phyloP scores from a whole-genome alignment of 2,888 invertebrate genomes.

The Perizoma affinitatum region DNA sequence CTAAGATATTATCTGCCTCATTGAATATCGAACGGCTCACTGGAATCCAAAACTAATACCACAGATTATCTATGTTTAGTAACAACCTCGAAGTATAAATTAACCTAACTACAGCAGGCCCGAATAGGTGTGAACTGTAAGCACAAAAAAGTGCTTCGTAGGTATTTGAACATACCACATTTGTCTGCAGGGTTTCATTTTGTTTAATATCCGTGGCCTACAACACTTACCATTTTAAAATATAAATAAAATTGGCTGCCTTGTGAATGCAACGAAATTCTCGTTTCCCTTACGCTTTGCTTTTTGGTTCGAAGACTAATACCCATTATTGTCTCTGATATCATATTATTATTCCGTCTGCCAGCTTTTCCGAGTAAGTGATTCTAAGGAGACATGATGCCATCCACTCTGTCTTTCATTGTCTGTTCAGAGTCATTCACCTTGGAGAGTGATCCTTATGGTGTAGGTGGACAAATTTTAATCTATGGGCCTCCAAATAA shows the following conservation, averaged over 20 bases:
- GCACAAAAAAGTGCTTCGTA: too few species aligned
- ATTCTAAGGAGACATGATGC: conserved; percentile 28
- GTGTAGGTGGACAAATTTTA: conserved; percentile 22
- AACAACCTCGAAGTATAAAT: conserved; percentile 5
- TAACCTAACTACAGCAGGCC: neutral
- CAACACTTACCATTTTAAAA: too few species aligned
- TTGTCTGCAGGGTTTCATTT: too few species aligned
- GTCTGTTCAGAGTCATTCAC: conserved; percentile 47
- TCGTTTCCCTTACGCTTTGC: neutral
- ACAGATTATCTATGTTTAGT: conserved; percentile 14
- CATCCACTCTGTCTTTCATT: conserved; percentile 33
- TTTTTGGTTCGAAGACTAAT: conserved; percentile 32
- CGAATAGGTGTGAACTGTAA: too few species aligned
- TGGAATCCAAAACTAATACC: conserved; percentile 27
- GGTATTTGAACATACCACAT: too few species aligned
- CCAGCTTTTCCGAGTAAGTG: conserved; percentile 46
- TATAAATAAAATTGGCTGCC: too few species aligned
- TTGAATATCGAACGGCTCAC: conserved; percentile 40
- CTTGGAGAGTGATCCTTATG: conserved; percentile 33
- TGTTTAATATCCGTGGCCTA: too few species aligned
- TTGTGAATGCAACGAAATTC: too few species aligned
- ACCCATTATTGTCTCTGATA: conserved; percentile 45
- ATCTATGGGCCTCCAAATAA: conserved; percentile 9
- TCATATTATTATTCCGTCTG: conserved; percentile 50
- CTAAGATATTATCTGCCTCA: conserved; percentile 27